A percentile compares a stretch with the other conserved stretches of the same genome.
phyloP scores from a whole-genome alignment of 2,797 vertebrate species.

The Smutsia gigantea region DNA sequence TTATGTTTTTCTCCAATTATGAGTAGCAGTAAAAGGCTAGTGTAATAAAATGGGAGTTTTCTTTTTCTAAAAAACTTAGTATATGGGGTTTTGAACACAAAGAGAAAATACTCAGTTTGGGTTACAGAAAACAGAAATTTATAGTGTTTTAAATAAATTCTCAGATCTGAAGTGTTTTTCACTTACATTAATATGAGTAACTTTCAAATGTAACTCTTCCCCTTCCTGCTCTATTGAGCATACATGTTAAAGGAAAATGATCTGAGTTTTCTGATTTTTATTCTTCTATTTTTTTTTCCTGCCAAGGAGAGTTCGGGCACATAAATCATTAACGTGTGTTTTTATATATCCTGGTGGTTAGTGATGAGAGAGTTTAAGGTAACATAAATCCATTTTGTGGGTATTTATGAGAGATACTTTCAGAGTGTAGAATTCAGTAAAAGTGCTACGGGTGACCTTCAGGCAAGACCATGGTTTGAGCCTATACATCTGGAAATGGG shows the following conservation, averaged over 20 bases:
- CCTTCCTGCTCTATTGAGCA: neutral
- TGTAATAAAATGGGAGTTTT: neutral
- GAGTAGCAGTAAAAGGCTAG: neutral
- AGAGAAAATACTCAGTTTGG: neutral
- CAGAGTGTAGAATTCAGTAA: neutral
- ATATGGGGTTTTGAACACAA: neutral
- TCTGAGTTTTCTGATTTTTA: slow-evolving; percentile 44
- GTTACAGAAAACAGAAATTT: neutral
- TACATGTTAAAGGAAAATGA: neutral
- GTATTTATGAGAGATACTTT: slow-evolving; percentile 25
- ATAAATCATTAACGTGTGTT: slow-evolving; percentile 59
- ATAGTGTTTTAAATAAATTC: neutral
- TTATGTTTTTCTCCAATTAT: neutral
- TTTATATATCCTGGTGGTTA: slow-evolving; percentile 61
- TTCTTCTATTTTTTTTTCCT: slow-evolving; percentile 50
- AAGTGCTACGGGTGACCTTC: neutral
- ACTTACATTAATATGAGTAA: neutral
- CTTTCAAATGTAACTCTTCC: neutral
- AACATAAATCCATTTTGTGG: slow-evolving; percentile 62
- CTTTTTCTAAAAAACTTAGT: neutral
- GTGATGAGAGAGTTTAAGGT: neutral
- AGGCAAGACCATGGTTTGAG: neutral
- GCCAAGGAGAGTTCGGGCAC: slow-evolving; percentile 21
- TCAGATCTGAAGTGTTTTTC: neutral
- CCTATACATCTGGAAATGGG: neutral